Percentiles rank a stretch among this genome's conserved stretches.
Conservation (phyloP, 1,140 invertebrate genomes). For the Heliconius hermathena region DNA sequence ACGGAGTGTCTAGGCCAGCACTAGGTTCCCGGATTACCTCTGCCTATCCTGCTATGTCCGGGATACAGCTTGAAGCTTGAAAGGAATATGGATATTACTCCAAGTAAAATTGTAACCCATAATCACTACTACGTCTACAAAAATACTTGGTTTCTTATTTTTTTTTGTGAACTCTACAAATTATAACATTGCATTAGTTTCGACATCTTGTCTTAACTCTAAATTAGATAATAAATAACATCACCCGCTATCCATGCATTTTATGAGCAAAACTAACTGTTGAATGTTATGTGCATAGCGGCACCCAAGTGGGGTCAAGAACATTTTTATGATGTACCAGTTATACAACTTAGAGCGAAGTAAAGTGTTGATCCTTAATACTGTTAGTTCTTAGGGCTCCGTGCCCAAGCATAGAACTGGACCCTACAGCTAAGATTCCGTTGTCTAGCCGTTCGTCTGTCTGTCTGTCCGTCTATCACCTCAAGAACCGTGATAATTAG, state of each 20-base stretch:
- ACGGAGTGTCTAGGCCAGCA: too few species aligned
- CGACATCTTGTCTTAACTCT: background rate
- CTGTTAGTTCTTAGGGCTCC: background rate
- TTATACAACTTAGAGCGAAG: background rate
- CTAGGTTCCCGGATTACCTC: too few species aligned
- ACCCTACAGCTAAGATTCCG: too few species aligned
- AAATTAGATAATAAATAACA: background rate
- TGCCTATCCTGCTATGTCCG: too few species aligned
- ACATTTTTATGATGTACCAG: constrained; percentile 13
- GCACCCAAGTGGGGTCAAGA: constrained; percentile 17
- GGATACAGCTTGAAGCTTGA: too few species aligned
- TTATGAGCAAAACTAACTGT: background rate
- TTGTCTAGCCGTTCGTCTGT: too few species aligned
- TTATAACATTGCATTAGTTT: background rate
- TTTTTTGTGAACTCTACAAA: background rate
- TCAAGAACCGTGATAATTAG: too few species aligned
- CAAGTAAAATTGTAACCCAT: too few species aligned
- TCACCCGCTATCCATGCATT: background rate
- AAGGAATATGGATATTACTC: too few species aligned
- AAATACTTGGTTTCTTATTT: background rate
- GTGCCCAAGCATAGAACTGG: background rate
- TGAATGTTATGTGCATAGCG: background rate
- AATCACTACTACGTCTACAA: too few species aligned
- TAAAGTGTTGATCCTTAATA: background rate
- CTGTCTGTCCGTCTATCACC: too few species aligned